Evolutionary conservation across 2,797 vertebrate species (phyloP), one percentile per base, ranked within the genome.

Genomic region (Percopsis omiscomaycus): DNA sequence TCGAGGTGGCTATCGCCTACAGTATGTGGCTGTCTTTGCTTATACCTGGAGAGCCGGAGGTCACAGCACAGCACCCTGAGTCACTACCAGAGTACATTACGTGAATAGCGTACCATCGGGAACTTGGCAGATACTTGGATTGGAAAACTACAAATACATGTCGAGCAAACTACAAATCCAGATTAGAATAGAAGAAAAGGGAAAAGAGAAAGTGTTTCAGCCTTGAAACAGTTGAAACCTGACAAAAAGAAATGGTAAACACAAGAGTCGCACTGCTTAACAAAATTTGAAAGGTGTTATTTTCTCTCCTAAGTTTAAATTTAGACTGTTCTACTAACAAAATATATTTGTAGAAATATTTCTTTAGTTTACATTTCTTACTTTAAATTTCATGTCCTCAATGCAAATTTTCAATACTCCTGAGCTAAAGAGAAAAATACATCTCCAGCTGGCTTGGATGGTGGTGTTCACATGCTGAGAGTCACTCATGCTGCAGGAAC

Each of bases 71-170:
- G 68, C 75, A 80, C 79, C 84, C 84, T 75, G 22, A 64, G 84
- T 86, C 75, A 82, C 82, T 73, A 42, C 75, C 64, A 81, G 64
- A 81, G 71, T 78, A 86, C 88, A 88, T 85, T 83, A 88, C 80
- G 82, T 79, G 81, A 83, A 69, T 67, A 81, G 77, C 75, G 71
- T 52, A 76, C 85, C 74, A 74, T 10, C 75, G 86, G 84, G 87
- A 89, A 69, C 84, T 64, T 5, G 62, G 80, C 72, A 81, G 82
- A 85, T 83, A 81, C 78, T 62, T 50, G 0, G 64, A 72, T 79
- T 73, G 75, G 61, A 83, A 79, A 82, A 85, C 83, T 76, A 74
- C 69, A 87, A 78, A 80, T 85, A 67, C 77, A 85, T 85, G 84
- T 80, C 2, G 6, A 42, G 37, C 37, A 6, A 9, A 6, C 37